Evolutionary conservation across 2,888 invertebrate species (phyloP), one percentile per base, ranked within the genome.

Genomic region (Eupithecia pulchellata): DNA sequence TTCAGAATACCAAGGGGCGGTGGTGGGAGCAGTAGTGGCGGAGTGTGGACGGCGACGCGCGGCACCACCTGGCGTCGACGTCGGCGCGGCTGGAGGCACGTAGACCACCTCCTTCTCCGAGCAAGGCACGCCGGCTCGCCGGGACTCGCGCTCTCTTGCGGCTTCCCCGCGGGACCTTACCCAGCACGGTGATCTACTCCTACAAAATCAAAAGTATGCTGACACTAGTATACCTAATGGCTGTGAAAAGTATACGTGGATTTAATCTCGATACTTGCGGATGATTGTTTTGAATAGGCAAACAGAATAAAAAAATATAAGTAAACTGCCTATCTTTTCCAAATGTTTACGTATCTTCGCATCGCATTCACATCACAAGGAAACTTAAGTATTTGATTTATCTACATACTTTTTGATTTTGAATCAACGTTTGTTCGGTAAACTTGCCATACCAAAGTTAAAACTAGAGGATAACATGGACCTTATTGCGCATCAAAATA

Each of bases 401-500:
- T 34, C 9, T 34, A 34, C 36, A 0, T 17, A 1, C 36, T 36
- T 36, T 17, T 36, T 5, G 14, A 36, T 36, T 36, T 36, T 36
- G 17, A 39, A 39, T 39, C 42, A 42, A 9, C 42, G n/a, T 47
- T 47, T 47, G 20, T 20, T 47, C 9, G 3, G 42, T n/a, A 47
- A 20, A 47, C 9, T 42, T n/a, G 42, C 6, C 8, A 6, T n/a
- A 8, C n/a, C n/a, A n/a, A 42, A 42, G n/a, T 42, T 13, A 11
- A 25, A 47, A 47, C 20, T 20, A 47, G 47, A 55, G 5, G 39
- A 39, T 4, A 39, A 13, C 55, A 57, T 25, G 57, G 17, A 29
- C 17, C 29, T 63, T 61, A 32, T 52, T 75, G 72, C 76, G 76
- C 75, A 75, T 69, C 67, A 79, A 77, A 75, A 74, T 66, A 75